Conservation (phyloP, 2,113 vertebrate species). For the Monopterus albus region DNA sequence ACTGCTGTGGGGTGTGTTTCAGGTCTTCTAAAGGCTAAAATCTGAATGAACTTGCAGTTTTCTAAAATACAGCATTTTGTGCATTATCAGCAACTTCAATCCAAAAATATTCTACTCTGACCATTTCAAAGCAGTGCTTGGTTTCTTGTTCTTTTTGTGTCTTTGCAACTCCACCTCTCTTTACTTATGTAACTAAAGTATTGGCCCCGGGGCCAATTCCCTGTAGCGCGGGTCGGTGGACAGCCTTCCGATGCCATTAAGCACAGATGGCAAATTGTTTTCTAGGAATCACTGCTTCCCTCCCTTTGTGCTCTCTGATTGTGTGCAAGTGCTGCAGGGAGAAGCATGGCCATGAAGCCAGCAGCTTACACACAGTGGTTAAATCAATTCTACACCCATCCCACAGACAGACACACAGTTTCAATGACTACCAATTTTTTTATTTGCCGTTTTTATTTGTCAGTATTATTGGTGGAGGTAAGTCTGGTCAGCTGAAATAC, state of each 20-base stretch:
- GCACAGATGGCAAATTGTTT: conserved; percentile 69
- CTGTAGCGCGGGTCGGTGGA: conserved; percentile 33
- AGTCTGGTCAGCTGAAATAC: no score
- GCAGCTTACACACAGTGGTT: not conserved
- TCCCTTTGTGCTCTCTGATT: conserved; percentile 34
- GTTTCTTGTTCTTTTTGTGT: conserved; percentile 9
- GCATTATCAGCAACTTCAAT: not conserved
- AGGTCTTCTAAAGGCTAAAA: not conserved
- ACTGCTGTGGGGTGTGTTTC: not conserved
- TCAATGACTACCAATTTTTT: not conserved
- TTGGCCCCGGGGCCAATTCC: conserved; percentile 34
- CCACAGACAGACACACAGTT: not conserved
- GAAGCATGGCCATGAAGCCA: not conserved
- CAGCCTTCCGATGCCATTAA: conserved; percentile 58
- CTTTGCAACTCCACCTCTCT: conserved; percentile 18
- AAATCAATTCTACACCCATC: conserved; percentile 11
- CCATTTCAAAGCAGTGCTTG: not conserved
- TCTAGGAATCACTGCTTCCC: conserved; percentile 36
- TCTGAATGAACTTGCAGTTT: not conserved
- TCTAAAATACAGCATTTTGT: not conserved
- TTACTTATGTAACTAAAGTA: conserved; percentile 53
- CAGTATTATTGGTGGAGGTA: no score
- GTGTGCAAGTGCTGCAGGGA: conserved; percentile 14
- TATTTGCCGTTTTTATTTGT: not conserved
- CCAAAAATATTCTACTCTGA: not conserved